Evolutionary conservation across 2,113 vertebrate genomes (phyloP).

Genomic region (Synchiropus splendidus): DNA sequence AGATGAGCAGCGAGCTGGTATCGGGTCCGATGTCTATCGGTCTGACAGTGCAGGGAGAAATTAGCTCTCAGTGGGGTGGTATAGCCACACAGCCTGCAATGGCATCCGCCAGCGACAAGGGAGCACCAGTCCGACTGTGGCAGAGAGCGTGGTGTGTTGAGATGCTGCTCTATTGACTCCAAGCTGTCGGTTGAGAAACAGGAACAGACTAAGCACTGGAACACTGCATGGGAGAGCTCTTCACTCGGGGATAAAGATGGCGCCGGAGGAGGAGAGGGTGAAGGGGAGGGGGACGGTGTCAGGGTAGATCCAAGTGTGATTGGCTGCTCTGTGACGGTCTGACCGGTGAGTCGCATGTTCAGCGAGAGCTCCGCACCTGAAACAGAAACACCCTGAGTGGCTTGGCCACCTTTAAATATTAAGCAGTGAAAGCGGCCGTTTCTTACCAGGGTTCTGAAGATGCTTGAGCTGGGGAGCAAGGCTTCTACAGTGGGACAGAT

Average conservation of each 20-base stretch:
- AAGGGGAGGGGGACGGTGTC: conserved; percentile 58
- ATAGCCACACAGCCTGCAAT: conserved; percentile 93
- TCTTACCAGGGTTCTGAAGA: conserved; percentile 72
- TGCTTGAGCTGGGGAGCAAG: conserved; percentile 79
- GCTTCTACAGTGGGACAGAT: conserved; percentile 88
- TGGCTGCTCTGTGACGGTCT: conserved; percentile 82
- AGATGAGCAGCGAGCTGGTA: conserved; percentile 95
- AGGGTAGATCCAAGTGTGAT: conserved; percentile 88
- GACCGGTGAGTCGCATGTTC: conserved; percentile 82
- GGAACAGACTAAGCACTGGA: conserved; percentile 94
- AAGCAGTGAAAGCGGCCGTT: background rate
- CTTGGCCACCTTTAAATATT: background rate
- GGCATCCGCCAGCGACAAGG: conserved; percentile 84
- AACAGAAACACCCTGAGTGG: conserved; percentile 5
- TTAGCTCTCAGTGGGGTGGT: conserved; percentile 96
- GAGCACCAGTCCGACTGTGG: conserved; percentile 94
- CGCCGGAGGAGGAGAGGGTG: conserved; percentile 47
- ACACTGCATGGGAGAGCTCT: conserved; percentile 83
- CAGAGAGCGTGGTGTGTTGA: conserved; percentile 82
- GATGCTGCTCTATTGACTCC: conserved; percentile 87
- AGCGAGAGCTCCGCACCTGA: conserved; percentile 84
- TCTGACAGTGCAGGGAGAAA: conserved; percentile 83
- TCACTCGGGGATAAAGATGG: conserved; percentile 68
- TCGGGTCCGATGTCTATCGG: conserved; percentile 81
- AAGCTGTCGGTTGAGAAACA: conserved; percentile 90